phyloP scores from a whole-genome alignment of 2,797 vertebrate species.

The Lithobates sylvaticus region DNA sequence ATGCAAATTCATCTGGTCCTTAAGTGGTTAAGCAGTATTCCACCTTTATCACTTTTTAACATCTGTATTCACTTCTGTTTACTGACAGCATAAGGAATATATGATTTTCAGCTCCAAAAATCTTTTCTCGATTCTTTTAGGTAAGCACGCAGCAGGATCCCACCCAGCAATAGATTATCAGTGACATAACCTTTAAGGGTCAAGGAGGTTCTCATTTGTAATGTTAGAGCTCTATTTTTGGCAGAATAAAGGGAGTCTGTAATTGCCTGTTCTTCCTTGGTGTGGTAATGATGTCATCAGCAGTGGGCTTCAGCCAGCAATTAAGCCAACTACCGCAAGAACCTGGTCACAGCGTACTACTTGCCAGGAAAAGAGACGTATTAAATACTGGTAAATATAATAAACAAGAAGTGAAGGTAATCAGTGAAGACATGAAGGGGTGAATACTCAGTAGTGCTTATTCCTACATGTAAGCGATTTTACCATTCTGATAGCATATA shows the following conservation, averaged over 20 bases:
- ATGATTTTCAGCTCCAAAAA: neutral
- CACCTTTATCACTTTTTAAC: neutral
- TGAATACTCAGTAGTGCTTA: neutral
- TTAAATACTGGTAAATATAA: neutral
- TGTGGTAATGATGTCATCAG: conserved; percentile 21
- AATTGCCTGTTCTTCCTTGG: conserved; percentile 1
- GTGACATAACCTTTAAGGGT: neutral
- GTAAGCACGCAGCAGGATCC: neutral
- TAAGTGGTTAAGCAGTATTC: neutral
- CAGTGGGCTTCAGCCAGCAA: conserved; percentile 29
- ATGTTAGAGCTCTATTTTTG: neutral
- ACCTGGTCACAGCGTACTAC: neutral
- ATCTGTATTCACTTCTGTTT: neutral
- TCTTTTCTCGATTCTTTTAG: neutral
- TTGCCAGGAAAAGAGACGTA: neutral
- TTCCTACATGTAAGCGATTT: too few relatives aligned
- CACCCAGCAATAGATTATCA: neutral
- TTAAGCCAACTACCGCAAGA: neutral
- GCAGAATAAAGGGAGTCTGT: conserved; percentile 2
- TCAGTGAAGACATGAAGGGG: neutral
- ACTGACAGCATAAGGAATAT: neutral
- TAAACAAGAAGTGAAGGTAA: neutral
- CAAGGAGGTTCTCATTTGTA: neutral
- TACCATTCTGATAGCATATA: too few relatives aligned
- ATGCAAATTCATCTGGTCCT: too few relatives aligned